These are phyloP conservation scores for Staurois parvus DNA, from an alignment of 2,797 vertebrate genomes.

Conservation along the genomic window DNA sequence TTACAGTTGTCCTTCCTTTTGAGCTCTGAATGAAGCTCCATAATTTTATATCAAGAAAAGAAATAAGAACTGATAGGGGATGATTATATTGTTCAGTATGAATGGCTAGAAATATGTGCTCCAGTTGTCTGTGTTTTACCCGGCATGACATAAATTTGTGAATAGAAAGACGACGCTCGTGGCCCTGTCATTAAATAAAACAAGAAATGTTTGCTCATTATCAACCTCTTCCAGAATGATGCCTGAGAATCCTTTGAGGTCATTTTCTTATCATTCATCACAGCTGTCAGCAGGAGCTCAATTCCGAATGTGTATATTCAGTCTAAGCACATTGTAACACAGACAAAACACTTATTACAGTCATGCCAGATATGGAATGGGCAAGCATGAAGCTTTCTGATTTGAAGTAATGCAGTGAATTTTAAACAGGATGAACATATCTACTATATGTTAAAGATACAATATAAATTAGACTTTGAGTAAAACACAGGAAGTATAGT, in stretches of 20 bases:
- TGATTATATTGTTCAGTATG: slow-evolving; percentile 11
- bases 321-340: slow-evolving; percentile 23
- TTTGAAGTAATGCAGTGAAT: slow-evolving; percentile 21
- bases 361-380: background rate
- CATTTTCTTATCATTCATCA: slow-evolving; percentile 50
- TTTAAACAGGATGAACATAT: slow-evolving; percentile 4
- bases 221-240: slow-evolving; percentile 48
- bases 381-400: slow-evolving; percentile 4
- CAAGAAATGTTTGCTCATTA: slow-evolving; percentile 43
- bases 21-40: background rate
- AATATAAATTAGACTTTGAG: background rate
- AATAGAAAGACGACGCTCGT: slow-evolving; percentile 38
- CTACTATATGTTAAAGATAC: background rate
- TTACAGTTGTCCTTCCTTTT: background rate
- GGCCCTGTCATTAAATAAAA: slow-evolving; percentile 59
- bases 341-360: slow-evolving; percentile 25
- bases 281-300: slow-evolving; percentile 40
- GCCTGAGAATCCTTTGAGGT: slow-evolving; percentile 30
- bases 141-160: slow-evolving; percentile 47
- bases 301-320: slow-evolving; percentile 35
- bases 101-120: slow-evolving; percentile 38
- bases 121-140: slow-evolving; percentile 42
- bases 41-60: slow-evolving; percentile 8
- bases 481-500: background rate
- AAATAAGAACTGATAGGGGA: slow-evolving; percentile 2